Evolutionary conservation across 2,113 vertebrate species (phyloP).

Genomic region (Callocephalon fimbriatum): DNA sequence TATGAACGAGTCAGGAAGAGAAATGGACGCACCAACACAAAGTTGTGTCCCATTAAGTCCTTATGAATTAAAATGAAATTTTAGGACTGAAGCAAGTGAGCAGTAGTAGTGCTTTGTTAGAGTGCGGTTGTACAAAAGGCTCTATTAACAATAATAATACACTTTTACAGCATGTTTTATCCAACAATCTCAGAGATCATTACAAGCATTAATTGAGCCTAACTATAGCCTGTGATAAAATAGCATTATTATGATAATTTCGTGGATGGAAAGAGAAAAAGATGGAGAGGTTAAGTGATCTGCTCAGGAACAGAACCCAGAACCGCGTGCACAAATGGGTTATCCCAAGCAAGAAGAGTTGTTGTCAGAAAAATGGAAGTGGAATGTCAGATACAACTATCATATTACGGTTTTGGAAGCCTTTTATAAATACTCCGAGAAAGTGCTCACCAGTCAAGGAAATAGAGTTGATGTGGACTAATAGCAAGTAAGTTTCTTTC

Average conservation of each 20-base stretch:
- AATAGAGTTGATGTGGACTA: not conserved
- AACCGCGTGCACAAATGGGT: not conserved
- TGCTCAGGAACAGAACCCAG: not conserved
- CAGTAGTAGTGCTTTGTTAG: not conserved
- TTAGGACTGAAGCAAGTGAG: not conserved
- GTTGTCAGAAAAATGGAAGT: not conserved
- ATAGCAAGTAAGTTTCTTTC: not conserved
- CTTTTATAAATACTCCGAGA: not conserved
- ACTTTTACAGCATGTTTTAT: slow-evolving; percentile 45
- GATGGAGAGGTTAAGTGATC: slow-evolving; percentile 8
- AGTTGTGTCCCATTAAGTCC: not conserved
- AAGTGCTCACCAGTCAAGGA: not conserved
- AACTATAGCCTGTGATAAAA: slow-evolving; percentile 33
- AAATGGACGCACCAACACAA: not conserved
- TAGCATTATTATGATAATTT: slow-evolving; percentile 51
- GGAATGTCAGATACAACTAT: not conserved
- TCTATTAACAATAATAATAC: slow-evolving; percentile 47
- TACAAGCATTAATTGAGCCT: slow-evolving; percentile 53
- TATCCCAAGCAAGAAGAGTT: not conserved
- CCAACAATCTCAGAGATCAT: slow-evolving; percentile 28
- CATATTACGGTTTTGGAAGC: not conserved
- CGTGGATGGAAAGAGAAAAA: slow-evolving; percentile 21
- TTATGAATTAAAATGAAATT: not conserved
- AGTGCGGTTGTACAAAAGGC: slow-evolving; percentile 26
- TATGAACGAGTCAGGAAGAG: not conserved